Evolutionary conservation across 1,140 invertebrate genomes (phyloP), one percentile per base, ranked within the genome.

Genomic region (Hycleus cichorii): DNA sequence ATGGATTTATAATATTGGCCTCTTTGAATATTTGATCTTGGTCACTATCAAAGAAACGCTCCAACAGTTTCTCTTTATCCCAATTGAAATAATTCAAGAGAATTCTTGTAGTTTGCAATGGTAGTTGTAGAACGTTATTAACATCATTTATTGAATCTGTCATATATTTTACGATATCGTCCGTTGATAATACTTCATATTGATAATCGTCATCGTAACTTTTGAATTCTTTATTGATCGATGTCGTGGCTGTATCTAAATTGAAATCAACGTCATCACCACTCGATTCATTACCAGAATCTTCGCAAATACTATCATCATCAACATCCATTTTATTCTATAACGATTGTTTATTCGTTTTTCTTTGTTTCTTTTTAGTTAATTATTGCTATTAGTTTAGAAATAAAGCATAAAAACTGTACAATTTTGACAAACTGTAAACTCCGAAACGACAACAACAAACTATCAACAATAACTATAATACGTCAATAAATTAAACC

Each of bases 221-320:
- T 64, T 86, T 83, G 65, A 86, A 79, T 74, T 91, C 89, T 62
- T 83, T 18, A 18, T 18, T 82, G 59, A 78, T 80, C 76, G 82
- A 84, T 59, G 82, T 81, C 58, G 84, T 82, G 69, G 95, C 93
- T 64, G 87, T 84, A 76, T 93, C 92, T 83, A 94, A 91, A 45
- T 87, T 86, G 78, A 93, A 93, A 73, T 90, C 88, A 67, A 93
- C 91, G 78, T 95, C 92, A 72, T 94, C 90, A 62, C 90, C 90
- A 67, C 87, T 91, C 12, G 90, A 92, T 74, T 94, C 93, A 74
- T 94, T 93, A 48, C 89, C 90, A 58, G 90, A 93, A 75, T 94
- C 91, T 64, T 91, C 87, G 75, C 89, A 78, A 26, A 78, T 66
- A 54, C 75, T 75, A 58, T 83, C 81, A 63, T 83, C 81, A 61